Conservation (phyloP, 35 echinoderm and acorn worm species). For the Diadema setosum region DNA sequence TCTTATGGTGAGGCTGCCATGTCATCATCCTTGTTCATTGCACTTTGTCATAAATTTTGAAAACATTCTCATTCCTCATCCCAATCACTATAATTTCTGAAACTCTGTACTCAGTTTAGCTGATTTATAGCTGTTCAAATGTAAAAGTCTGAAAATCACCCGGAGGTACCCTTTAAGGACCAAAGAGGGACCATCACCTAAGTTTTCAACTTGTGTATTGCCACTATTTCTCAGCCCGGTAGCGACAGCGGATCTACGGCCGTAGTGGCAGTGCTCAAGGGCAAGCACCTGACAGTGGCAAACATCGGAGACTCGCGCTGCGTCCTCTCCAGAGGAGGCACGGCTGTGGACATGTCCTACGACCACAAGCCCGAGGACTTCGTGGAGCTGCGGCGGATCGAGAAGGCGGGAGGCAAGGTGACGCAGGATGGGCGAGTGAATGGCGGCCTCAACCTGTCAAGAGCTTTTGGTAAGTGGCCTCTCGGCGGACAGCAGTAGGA, state of each 20-base stretch:
- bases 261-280: conserved; percentile 70
- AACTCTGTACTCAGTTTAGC: too few species aligned
- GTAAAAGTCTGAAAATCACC: too few species aligned
- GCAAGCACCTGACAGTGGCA: conserved; percentile 70
- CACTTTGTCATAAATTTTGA: too few species aligned
- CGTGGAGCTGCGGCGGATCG: conserved; percentile 76
- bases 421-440: conserved; percentile 92
- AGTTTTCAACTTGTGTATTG: too few species aligned
- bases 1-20: too few species aligned
- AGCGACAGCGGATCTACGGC: conserved; percentile 98
- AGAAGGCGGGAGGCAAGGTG: conserved; percentile 86
- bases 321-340: conserved; percentile 73
- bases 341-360: conserved; percentile 80
- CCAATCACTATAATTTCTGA: too few species aligned
- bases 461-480: conserved; percentile 88
- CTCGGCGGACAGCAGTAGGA: too few species aligned
- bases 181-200: too few species aligned
- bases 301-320: conserved; percentile 95
- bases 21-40: too few species aligned
- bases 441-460: conserved; percentile 95
- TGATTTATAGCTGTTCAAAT: too few species aligned
- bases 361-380: conserved; percentile 99
- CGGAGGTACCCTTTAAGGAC: too few species aligned
- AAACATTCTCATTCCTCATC: too few species aligned
- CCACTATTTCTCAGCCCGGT: conserved; percentile 61